Base-by-base conservation (phyloP, 2,888 invertebrate genomes). In the Augiades crinisus region DNA sequence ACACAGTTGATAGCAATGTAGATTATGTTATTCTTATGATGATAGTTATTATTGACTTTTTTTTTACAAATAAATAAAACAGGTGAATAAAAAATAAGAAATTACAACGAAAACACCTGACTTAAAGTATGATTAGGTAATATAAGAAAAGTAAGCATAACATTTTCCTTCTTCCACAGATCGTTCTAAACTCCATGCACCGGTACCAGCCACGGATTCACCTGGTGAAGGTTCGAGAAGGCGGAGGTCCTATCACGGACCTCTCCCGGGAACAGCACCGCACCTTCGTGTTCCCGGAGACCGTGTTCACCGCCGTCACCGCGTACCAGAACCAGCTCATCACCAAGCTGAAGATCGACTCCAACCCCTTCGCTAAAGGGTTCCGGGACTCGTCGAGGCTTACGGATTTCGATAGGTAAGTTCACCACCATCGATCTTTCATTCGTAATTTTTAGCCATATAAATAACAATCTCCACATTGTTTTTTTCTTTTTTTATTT, bases 251-350 rank as follows among this genome's bases (percentile, higher is more conserved):
- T 59, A 95, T 96, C 68, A 95, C 95, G 54, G 97, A 97, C 79
- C 91, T 99, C 61, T 94, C 96, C 65, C 92, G 95, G 57, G 97
- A 99, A 79, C 96, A 98, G 78, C 97, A 96, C 86, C 93, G 97
- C 71, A 98, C 98, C 53, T 99, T 96, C 88, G 95, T 98, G 65
- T 99, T 98, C 90, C 96, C 98, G 2, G 99, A 99, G 91, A 97
- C 98, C 1, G 97, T 98, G 65, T 99, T 99, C 91, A 99, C 99
- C 37, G 99, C 99, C 24, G 99, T 99, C 64, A 99, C 99, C 27
- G 99, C 99, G 24, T 99, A 99, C 91, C 99, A 99, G 90, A 99
- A 99, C 90, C 99, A 99, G 90, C 92, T 98, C 92, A 99, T 99
- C 75, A 99, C 99, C 47, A 99, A 98, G 84, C 90, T 99, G 80